These are phyloP conservation scores for Zelleria hepariella DNA, from an alignment of 2,888 invertebrate genomes.

Conservation along the genomic window DNA sequence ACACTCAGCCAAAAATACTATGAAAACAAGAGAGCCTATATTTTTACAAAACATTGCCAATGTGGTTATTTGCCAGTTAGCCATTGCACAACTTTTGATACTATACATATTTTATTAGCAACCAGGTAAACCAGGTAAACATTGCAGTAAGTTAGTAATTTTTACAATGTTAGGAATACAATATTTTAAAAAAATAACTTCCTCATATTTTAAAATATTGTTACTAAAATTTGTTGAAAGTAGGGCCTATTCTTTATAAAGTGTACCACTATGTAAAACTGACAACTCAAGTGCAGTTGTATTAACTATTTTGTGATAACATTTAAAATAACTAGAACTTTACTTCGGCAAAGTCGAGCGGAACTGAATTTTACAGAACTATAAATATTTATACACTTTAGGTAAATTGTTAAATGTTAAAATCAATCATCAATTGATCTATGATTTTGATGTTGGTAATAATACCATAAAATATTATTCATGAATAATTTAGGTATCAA, in stretches of 20 bases:
- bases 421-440: too few species aligned
- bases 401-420: too few species aligned
- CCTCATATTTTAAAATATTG: too few species aligned
- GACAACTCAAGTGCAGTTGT: background rate
- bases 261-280: background rate
- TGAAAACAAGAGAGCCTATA: slow-evolving; percentile 5
- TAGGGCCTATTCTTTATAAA: background rate
- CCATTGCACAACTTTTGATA: background rate
- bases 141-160: background rate
- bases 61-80: background rate
- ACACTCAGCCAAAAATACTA: too few species aligned
- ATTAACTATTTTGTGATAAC: background rate
- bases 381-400: background rate
- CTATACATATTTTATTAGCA: background rate
- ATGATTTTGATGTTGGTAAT: too few species aligned
- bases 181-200: background rate
- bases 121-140: background rate
- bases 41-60: slow-evolving; percentile 9
- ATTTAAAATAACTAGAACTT: background rate
- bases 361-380: background rate
- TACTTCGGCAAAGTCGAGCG: background rate
- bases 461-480: too few species aligned
- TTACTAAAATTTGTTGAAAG: too few species aligned
- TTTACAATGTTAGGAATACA: background rate
- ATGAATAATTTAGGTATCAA: too few species aligned